These are phyloP conservation scores for Patella depressa DNA, from an alignment of 2,888 invertebrate genomes.

Conservation along the genomic window DNA sequence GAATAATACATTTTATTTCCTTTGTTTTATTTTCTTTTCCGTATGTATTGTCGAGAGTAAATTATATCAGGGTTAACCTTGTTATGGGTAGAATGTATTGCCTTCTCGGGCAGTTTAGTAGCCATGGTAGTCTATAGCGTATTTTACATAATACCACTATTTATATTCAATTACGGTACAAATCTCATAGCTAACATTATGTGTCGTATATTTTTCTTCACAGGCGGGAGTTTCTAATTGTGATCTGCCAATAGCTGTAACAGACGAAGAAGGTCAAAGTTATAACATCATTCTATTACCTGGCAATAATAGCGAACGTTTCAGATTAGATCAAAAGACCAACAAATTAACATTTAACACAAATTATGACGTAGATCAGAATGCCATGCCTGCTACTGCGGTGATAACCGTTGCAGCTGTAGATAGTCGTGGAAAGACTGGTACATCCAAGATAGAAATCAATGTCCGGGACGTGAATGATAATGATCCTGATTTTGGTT, in stretches of 20 bases:
- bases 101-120: too few species aligned
- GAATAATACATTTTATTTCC: too few species aligned
- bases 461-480: constrained; percentile 32
- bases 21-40: too few species aligned
- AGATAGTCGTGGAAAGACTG: constrained; percentile 26
- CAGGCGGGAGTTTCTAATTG: constrained; percentile 7
- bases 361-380: constrained; percentile 14
- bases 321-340: constrained; percentile 2
- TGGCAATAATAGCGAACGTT: constrained; percentile 26
- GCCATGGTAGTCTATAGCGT: too few species aligned
- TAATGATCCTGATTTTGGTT: constrained; percentile 28
- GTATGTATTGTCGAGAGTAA: too few species aligned
- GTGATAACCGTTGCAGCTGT: constrained; percentile 25
- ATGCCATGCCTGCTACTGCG: constrained; percentile 17
- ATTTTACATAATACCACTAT: too few species aligned
- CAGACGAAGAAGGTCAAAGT: constrained; percentile 7
- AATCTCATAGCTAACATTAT: too few species aligned
- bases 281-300: constrained; percentile 14
- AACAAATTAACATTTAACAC: constrained; percentile 9
- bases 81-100: too few species aligned
- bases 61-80: too few species aligned
- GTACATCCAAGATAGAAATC: constrained; percentile 27
- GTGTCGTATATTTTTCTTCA: background rate
- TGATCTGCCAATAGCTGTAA: constrained; percentile 11
- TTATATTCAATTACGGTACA: too few species aligned